Conservation (phyloP, 1,140 invertebrate genomes). For the Contarinia nasturtii region DNA sequence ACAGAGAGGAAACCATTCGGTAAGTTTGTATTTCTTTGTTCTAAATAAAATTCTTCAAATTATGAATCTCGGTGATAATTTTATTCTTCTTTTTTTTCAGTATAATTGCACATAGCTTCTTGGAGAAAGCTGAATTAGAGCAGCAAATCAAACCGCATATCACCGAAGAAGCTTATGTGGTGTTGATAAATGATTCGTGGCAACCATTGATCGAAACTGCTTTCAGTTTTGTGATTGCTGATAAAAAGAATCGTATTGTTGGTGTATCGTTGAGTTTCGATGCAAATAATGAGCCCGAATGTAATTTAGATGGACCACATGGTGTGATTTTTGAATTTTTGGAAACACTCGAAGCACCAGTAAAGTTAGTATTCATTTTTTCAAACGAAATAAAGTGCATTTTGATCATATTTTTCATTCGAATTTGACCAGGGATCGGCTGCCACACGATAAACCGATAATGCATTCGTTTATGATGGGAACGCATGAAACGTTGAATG, state of each 20-base stretch:
- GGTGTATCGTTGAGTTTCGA: conserved; percentile 62
- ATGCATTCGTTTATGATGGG: conserved; percentile 76
- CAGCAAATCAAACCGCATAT: conserved; percentile 47
- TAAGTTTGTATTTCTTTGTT: conserved; percentile 7
- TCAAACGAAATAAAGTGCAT: not conserved
- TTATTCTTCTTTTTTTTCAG: conserved; percentile 26
- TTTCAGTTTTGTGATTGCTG: conserved; percentile 47
- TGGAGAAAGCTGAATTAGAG: conserved; percentile 65
- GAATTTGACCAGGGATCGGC: conserved; percentile 25
- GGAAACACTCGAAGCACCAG: conserved; percentile 50
- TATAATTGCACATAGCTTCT: conserved; percentile 66
- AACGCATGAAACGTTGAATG: conserved; percentile 36
- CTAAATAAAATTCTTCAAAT: too few relatives aligned
- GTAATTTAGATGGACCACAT: conserved; percentile 42
- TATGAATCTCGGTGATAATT: too few relatives aligned
- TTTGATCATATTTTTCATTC: conserved; percentile 3
- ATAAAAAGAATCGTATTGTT: conserved; percentile 22
- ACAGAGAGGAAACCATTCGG: conserved; percentile 39
- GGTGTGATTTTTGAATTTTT: conserved; percentile 58
- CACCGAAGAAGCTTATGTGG: conserved; percentile 39
- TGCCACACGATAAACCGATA: conserved; percentile 46
- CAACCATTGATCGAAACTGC: conserved; percentile 36
- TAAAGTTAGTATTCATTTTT: conserved; percentile 28
- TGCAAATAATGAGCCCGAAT: conserved; percentile 45
- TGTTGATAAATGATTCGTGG: conserved; percentile 47